Conservation (phyloP, 2,113 vertebrate species). For the Eubucco bourcierii region DNA sequence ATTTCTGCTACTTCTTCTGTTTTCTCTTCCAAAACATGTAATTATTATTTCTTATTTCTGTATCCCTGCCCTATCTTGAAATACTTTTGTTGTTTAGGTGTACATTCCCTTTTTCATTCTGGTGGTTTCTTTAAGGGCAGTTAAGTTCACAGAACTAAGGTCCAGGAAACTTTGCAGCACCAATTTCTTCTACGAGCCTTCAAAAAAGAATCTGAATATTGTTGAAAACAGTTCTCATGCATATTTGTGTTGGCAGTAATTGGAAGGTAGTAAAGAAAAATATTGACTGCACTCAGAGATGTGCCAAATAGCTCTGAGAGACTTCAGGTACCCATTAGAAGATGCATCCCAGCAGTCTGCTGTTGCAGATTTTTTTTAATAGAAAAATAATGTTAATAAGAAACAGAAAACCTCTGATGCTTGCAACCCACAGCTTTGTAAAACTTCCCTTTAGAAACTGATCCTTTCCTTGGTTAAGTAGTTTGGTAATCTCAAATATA, state of each 20-base stretch:
- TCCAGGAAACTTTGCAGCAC: not conserved
- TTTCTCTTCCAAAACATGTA: slow-evolving; percentile 2
- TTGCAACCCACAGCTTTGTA: not conserved
- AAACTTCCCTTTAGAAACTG: not conserved
- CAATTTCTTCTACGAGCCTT: not conserved
- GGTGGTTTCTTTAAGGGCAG: not conserved
- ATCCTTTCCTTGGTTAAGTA: not conserved
- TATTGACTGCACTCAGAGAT: not conserved
- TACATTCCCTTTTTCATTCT: not conserved
- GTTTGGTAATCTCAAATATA: not conserved
- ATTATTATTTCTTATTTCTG: not conserved
- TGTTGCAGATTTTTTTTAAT: not conserved
- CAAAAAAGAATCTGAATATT: not conserved
- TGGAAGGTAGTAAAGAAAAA: not conserved
- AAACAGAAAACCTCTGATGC: not conserved
- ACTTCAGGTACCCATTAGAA: not conserved
- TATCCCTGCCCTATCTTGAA: not conserved
- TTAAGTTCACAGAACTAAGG: not conserved
- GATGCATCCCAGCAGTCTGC: not conserved
- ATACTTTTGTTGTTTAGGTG: not conserved
- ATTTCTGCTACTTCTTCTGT: not conserved
- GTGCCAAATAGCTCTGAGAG: not conserved
- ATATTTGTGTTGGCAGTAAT: not conserved
- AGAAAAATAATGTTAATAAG: not conserved
- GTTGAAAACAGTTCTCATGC: not conserved